Evolutionary conservation across 2,797 vertebrate species (phyloP).

Genomic region (Botia almorhae): DNA sequence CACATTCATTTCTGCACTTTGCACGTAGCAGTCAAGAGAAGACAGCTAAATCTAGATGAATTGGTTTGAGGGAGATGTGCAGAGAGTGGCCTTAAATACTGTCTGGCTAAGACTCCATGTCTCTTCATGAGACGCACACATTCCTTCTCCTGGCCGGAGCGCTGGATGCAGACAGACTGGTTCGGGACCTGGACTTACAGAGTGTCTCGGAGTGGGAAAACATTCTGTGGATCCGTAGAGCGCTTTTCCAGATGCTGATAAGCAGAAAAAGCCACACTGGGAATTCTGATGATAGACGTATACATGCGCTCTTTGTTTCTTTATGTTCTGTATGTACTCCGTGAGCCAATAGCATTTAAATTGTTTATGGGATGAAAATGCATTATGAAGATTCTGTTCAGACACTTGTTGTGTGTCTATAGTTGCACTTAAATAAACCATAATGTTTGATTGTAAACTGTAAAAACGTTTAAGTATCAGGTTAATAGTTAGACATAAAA

Average conservation of each 20-base stretch:
- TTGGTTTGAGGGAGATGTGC: slow-evolving; percentile 46
- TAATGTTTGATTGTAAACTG: too few relatives aligned
- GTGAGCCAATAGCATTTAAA: not conserved
- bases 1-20: slow-evolving; percentile 32
- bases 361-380: too few relatives aligned
- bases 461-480: too few relatives aligned
- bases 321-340: not conserved
- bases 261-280: slow-evolving; percentile 9
- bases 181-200: slow-evolving; percentile 32
- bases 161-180: slow-evolving; percentile 44
- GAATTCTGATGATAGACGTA: not conserved
- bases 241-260: slow-evolving; percentile 22
- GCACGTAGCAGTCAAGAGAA: slow-evolving; percentile 40
- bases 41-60: slow-evolving; percentile 62
- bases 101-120: slow-evolving; percentile 28
- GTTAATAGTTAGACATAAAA: too few relatives aligned
- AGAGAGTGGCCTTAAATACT: slow-evolving; percentile 43
- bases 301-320: not conserved
- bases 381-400: too few relatives aligned
- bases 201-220: slow-evolving; percentile 29
- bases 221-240: slow-evolving; percentile 39
- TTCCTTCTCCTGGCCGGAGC: slow-evolving; percentile 38
- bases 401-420: too few relatives aligned
- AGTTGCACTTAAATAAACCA: too few relatives aligned
- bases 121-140: slow-evolving; percentile 31